Base-by-base conservation (phyloP, 2,113 vertebrate genomes). In the Silurus meridionalis region DNA sequence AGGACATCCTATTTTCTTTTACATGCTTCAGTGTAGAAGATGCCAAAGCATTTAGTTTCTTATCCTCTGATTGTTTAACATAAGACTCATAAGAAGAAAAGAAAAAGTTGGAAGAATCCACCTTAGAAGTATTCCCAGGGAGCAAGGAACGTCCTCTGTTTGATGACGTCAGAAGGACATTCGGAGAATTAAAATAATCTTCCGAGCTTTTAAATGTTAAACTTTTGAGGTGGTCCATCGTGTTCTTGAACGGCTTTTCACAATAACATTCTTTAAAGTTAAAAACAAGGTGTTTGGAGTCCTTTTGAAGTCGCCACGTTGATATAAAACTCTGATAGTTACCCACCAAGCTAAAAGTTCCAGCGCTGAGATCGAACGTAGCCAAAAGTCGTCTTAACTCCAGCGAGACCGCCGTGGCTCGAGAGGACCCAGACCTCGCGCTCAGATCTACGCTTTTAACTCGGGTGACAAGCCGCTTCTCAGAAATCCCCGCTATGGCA, bases 281-380 rank as follows among this genome's bases (percentile, higher is more conserved):
- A 55, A 46, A 46, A 37, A 37, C 28, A 37, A 80, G 78, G 57
- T 21, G 5, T 60, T 57, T 14, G 10, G 53, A 79, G 53, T 14
- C 53, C 28, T 58, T 79, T 23, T 21, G 57, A 60, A 21, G 78
- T 37, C 28, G 19, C 2, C 17, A 61, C 61, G 28, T n/a, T 61
- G 4, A 57, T 60, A 80, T 61, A 61, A 80, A 80, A 80, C 78
- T 23, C 37, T 48, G 78, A 80, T 80, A 57, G 46, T 61, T 80
- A 80, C 61, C 57, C 57, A 61, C 17, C 57, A 48, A 19, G 57
- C 17, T 6, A 25, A 80, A 80, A 6, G 57, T 61, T 61, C 58
- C 57, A 19, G 28, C 58, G 3, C 19, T 80, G 78, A 80, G 55
- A n/a, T 60, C 15, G 28, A 37, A 37, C 28, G 28, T 37, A 4